Evolutionary conservation across 2,888 invertebrate genomes (phyloP).

Genomic region (Mesorhabditis belari): DNA sequence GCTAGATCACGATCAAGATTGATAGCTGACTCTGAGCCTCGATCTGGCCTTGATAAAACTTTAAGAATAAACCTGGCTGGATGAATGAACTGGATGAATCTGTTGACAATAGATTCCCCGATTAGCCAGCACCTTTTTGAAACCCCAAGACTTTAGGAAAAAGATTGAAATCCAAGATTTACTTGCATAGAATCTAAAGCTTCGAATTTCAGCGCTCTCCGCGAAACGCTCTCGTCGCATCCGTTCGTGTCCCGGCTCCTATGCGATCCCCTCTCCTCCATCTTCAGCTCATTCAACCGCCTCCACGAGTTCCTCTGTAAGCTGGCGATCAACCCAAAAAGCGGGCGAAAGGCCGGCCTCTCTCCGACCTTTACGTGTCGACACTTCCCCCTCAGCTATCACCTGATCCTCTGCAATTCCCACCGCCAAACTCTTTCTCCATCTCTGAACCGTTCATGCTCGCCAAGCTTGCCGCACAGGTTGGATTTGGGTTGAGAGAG

Average conservation of each 20-base stretch:
- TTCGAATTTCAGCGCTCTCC: conserved; percentile 22
- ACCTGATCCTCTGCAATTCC: conserved; percentile 17
- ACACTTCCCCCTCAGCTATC: conserved; percentile 6
- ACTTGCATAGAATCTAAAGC: conserved; percentile 1
- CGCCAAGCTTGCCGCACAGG: conserved; percentile 42
- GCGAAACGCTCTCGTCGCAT: conserved; percentile 28
- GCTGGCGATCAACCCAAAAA: conserved; percentile 5
- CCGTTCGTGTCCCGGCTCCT: conserved; percentile 25
- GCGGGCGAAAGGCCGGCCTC: conserved; percentile 10
- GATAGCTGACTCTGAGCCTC: too few relatives aligned
- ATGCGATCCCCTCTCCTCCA: conserved; percentile 8
- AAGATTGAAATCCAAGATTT: too few relatives aligned
- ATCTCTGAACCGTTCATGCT: conserved; percentile 44
- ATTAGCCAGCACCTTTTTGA: too few relatives aligned
- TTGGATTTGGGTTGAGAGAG: too few relatives aligned
- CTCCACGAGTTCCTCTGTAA: too few relatives aligned
- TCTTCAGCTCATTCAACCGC: conserved; percentile 15
- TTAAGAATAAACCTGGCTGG: too few relatives aligned
- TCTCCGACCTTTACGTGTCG: not conserved
- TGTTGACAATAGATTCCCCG: too few relatives aligned
- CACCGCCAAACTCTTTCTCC: conserved; percentile 25
- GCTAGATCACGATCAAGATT: too few relatives aligned
- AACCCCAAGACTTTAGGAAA: too few relatives aligned
- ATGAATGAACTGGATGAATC: too few relatives aligned
- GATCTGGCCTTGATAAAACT: too few relatives aligned